Evolutionary conservation across 2,888 invertebrate species (phyloP).

Genomic region (Synanthedon tipuliformis): DNA sequence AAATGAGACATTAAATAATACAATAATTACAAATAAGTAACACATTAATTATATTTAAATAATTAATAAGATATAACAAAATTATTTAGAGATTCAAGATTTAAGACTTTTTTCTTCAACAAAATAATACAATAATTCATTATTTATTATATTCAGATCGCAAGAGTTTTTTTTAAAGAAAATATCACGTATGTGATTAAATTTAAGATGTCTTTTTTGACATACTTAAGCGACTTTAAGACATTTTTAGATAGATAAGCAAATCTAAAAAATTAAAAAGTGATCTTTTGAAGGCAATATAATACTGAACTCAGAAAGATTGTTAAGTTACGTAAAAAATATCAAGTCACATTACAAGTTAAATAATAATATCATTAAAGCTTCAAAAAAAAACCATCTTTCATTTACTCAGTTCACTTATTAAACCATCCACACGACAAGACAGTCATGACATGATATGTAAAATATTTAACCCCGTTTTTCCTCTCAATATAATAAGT

Average conservation of each 20-base stretch:
- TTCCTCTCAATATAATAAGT: no score
- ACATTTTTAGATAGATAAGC: not conserved
- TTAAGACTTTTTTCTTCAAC: no score
- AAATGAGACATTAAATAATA: no score
- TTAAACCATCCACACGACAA: slow-evolving; percentile 47
- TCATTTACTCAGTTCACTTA: not conserved
- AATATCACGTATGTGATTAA: no score
- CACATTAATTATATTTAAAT: no score
- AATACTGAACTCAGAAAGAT: not conserved
- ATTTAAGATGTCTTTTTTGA: not conserved
- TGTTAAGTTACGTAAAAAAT: not conserved
- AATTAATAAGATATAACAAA: no score
- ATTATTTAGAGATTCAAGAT: no score
- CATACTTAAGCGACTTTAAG: not conserved
- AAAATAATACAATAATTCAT: no score
- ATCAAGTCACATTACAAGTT: not conserved
- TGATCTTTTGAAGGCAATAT: not conserved
- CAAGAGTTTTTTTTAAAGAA: no score
- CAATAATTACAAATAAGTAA: no score
- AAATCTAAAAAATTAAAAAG: not conserved
- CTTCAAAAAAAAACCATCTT: not conserved
- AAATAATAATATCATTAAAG: not conserved
- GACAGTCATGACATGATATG: slow-evolving; percentile 30
- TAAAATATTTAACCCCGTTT: slow-evolving; percentile 21
- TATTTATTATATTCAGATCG: no score